A percentile compares a stretch with the other conserved stretches of the same genome.
phyloP scores from a whole-genome alignment of 1,140 invertebrate genomes.

The Babylonia areolata region DNA sequence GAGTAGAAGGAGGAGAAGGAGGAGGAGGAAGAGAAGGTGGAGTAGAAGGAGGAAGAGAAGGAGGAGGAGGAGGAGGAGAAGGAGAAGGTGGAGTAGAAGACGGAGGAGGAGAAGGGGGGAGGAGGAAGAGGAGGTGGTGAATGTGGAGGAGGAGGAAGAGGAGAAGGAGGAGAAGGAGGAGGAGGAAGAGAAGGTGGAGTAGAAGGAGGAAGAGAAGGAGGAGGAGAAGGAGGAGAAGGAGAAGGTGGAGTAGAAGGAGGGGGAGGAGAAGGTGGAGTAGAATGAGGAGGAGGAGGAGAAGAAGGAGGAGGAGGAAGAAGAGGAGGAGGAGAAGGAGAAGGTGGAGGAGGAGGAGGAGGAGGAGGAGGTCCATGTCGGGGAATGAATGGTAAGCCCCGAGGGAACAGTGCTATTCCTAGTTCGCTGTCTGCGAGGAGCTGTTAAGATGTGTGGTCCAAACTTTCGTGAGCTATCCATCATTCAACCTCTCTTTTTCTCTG shows the following conservation, averaged over 20 bases:
- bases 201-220: not conserved
- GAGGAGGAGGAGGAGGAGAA: not conserved
- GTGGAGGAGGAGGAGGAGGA: not conserved
- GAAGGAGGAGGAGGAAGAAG: not conserved
- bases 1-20: not conserved
- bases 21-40: not conserved
- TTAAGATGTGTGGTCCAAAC: too few species aligned
- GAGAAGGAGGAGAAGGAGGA: not conserved
- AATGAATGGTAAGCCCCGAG: too few species aligned
- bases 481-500: too few species aligned
- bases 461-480: too few species aligned
- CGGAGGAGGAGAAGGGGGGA: not conserved
- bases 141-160: not conserved
- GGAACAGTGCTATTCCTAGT: too few species aligned
- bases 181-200: not conserved
- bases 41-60: not conserved
- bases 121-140: not conserved
- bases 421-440: too few species aligned
- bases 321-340: not conserved
- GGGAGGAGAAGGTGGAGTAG: not conserved
- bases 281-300: not conserved
- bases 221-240: not conserved
- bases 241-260: too few species aligned
- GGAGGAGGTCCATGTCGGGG: not conserved
- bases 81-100: not conserved